Evolutionary conservation across 2,113 vertebrate species (phyloP), one percentile per base, ranked within the genome.

Genomic region (Heterotis niloticus): DNA sequence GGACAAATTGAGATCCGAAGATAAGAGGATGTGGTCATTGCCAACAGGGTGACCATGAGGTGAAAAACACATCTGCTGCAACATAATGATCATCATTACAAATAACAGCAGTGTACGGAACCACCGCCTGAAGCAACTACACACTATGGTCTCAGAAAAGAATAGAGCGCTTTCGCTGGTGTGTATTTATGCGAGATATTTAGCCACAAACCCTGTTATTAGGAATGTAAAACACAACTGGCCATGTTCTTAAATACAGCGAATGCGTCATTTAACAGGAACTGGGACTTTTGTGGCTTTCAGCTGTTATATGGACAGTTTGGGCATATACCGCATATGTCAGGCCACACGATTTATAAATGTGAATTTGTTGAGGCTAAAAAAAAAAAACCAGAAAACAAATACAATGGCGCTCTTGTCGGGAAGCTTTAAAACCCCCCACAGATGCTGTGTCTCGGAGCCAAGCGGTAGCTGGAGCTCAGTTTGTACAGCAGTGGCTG

Each of bases 181-280:
- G 54, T 54, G 54, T 59, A 24, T 28, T 74, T 74, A 59, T 59
- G 72, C 28, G 52, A 24, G 72, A 74, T 52, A 57, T 74, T 74
- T 74, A 14, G 51, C 54, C 7, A 24, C 54, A 59, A 23, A 74
- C 52, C 54, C 14, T 74, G 72, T 59, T 74, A 74, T 74, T 74
- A 74, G 52, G 9, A 59, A 52, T 18, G 54, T 28, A 52, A 74
- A 5, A 54, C 23, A 28, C 72, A 59, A 74, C 57, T 57, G 57
- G 52, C 12, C 13, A 59, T 57, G 72, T 74, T 74, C 26, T 54
- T 74, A 74, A 74, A 74, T 59, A 74, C 72, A 74, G 52, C 57
- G 72, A 26, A 10, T 57, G 72, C 26, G 57, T 26, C 54, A 59
- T 59, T 74, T 74, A 59, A 12, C 52, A 9, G 72, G 57, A 74